A percentile compares a stretch with the other conserved stretches of the same genome.
Conservation (phyloP, 2,888 invertebrate species). For the Agonopterix alstromeriana region DNA sequence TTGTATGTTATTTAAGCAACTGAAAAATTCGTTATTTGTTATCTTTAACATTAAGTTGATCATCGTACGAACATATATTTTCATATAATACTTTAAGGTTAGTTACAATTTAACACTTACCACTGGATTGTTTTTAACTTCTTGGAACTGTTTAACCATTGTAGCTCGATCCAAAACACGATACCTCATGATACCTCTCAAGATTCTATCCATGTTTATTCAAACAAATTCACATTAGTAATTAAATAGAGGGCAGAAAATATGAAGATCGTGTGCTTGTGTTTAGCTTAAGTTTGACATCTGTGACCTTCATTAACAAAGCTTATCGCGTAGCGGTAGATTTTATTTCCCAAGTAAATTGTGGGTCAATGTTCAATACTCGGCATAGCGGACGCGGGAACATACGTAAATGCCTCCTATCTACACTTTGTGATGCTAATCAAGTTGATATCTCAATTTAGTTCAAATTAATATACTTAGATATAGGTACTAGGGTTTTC, state of each 20-base stretch:
- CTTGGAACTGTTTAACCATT: conserved; percentile 95
- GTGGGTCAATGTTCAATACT: conserved; percentile 8
- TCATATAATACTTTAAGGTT: conserved; percentile 17
- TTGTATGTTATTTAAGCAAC: too few relatives aligned
- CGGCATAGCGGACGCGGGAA: background rate
- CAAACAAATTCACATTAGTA: background rate
- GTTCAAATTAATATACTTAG: too few relatives aligned
- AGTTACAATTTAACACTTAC: conserved; percentile 70
- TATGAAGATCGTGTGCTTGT: conserved; percentile 11
- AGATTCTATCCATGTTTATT: conserved; percentile 86
- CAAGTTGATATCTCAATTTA: too few relatives aligned
- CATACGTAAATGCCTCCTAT: too few relatives aligned
- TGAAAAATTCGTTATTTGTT: too few relatives aligned
- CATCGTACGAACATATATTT: too few relatives aligned
- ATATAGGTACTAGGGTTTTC: too few relatives aligned
- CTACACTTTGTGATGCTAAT: too few relatives aligned
- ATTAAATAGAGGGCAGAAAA: background rate
- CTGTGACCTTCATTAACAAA: conserved; percentile 58
- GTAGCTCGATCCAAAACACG: conserved; percentile 86
- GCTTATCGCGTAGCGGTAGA: conserved; percentile 44
- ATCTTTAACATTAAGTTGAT: too few relatives aligned
- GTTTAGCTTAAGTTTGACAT: conserved; percentile 42
- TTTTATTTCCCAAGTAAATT: conserved; percentile 1
- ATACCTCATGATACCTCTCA: conserved; percentile 94
- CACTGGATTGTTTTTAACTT: conserved; percentile 70